Conservation (phyloP, 2,797 vertebrate genomes). For the Cygnus olor region DNA sequence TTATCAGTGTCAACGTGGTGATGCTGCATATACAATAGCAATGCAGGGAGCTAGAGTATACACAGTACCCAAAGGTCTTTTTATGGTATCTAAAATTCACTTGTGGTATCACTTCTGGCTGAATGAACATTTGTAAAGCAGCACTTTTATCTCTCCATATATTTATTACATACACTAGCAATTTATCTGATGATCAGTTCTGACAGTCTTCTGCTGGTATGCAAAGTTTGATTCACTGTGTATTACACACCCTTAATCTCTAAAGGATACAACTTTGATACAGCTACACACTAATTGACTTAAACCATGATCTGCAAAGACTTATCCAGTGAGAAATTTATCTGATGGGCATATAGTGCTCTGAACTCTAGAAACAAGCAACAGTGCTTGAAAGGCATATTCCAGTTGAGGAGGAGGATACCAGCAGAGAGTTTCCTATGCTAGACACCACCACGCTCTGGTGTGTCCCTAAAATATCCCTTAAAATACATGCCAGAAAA, state of each 20-base stretch:
- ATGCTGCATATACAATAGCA: not conserved
- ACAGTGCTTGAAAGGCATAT: not conserved
- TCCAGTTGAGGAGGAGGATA: not conserved
- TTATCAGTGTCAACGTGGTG: not conserved
- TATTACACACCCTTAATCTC: not conserved
- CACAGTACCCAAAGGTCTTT: not conserved
- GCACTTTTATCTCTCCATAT: not conserved
- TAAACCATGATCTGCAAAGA: not conserved
- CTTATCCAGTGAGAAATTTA: not conserved
- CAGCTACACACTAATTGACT: not conserved
- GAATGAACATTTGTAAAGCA: not conserved
- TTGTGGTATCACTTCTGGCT: not conserved
- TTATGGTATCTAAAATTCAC: not conserved
- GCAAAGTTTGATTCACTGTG: not conserved
- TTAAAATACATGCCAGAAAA: not conserved
- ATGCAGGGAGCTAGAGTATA: not conserved
- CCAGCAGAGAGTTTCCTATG: not conserved
- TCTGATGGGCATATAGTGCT: not conserved
- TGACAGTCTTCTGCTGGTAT: not conserved
- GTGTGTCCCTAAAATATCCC: not conserved
- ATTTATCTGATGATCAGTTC: not conserved
- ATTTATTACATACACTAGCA: not conserved
- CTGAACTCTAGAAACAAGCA: not conserved
- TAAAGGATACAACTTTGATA: not conserved
- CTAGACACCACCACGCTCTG: not conserved